phyloP scores from a whole-genome alignment of 2,797 vertebrate genomes.

The Gadopsis bispinosus region DNA sequence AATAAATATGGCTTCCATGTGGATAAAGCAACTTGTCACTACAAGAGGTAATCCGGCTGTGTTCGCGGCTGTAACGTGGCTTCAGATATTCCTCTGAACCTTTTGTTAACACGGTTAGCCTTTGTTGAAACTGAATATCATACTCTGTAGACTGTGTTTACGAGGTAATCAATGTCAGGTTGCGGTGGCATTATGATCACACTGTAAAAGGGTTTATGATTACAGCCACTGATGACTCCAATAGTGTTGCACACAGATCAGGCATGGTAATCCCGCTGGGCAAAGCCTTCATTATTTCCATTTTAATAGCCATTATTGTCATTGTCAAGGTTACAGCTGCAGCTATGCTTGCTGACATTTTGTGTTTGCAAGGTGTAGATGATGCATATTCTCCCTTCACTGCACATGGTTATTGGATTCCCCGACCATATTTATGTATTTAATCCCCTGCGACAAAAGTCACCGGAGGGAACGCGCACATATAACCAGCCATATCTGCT shows the following conservation, averaged over 20 bases:
- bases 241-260: slow-evolving; percentile 51
- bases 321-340: slow-evolving; percentile 78
- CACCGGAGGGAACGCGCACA: slow-evolving; percentile 58
- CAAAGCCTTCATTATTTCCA: slow-evolving; percentile 64
- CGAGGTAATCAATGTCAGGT: slow-evolving; percentile 55
- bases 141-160: slow-evolving; percentile 57
- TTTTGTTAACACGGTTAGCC: slow-evolving; percentile 32
- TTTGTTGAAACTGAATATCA: slow-evolving; percentile 49
- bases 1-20: neutral
- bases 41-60: neutral
- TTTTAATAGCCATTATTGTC: slow-evolving; percentile 79
- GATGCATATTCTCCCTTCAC: slow-evolving; percentile 70
- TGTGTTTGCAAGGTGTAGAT: slow-evolving; percentile 67
- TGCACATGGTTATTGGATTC: slow-evolving; percentile 78
- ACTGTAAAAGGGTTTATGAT: slow-evolving; percentile 61
- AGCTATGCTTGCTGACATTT: slow-evolving; percentile 68
- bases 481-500: slow-evolving; percentile 55
- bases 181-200: slow-evolving; percentile 36
- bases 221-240: slow-evolving; percentile 52
- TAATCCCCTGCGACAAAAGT: slow-evolving; percentile 73
- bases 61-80: neutral
- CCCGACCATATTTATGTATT: slow-evolving; percentile 74
- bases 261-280: slow-evolving; percentile 63
- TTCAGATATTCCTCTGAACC: slow-evolving; percentile 8
- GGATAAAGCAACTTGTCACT: neutral